Percentiles rank a stretch among this genome's conserved stretches.
These are phyloP conservation scores for Drosophila eohydei DNA, from an alignment of 2,888 invertebrate genomes.

Conservation along the genomic window DNA sequence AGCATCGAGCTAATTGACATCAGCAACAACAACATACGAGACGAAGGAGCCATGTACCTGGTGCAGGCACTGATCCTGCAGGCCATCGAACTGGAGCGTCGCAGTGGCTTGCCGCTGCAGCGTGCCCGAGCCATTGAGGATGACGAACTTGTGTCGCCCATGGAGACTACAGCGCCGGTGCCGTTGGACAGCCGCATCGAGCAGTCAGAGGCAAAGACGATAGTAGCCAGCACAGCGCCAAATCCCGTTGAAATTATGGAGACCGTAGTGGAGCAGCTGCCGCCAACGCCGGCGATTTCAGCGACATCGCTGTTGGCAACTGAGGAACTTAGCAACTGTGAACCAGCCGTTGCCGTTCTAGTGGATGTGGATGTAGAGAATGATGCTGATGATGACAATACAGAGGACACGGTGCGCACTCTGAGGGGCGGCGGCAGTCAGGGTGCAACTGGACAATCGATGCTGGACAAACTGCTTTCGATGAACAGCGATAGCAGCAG, in stretches of 20 bases:
- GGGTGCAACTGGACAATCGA: constrained; percentile 78
- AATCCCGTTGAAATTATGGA: constrained; percentile 6
- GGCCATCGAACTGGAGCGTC: constrained; percentile 84
- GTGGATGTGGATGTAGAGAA: constrained; percentile 78
- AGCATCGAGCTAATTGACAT: constrained; percentile 92
- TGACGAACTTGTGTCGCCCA: constrained; percentile 71
- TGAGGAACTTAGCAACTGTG: constrained; percentile 12
- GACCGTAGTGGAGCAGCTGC: constrained; percentile 12
- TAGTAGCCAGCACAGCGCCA: background rate
- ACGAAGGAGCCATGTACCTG: constrained; percentile 89
- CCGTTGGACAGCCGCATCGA: constrained; percentile 1
- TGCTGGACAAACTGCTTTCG: constrained; percentile 83
- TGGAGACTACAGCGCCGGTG: constrained; percentile 38
- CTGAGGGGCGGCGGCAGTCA: constrained; percentile 55
- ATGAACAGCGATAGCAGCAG: constrained; percentile 84
- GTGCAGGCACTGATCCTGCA: constrained; percentile 91
- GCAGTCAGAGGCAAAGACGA: constrained; percentile 1
- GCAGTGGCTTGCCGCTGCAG: constrained; percentile 67
- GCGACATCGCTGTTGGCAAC: background rate
- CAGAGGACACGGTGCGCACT: constrained; percentile 82
- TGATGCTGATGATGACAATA: constrained; percentile 82
- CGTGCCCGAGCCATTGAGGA: constrained; percentile 78
- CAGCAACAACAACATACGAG: constrained; percentile 88
- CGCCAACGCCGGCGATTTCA: background rate
- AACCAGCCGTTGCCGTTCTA: constrained; percentile 42